Evolutionary conservation across 2,888 invertebrate species (phyloP).

Genomic region (Resseliella maxima): DNA sequence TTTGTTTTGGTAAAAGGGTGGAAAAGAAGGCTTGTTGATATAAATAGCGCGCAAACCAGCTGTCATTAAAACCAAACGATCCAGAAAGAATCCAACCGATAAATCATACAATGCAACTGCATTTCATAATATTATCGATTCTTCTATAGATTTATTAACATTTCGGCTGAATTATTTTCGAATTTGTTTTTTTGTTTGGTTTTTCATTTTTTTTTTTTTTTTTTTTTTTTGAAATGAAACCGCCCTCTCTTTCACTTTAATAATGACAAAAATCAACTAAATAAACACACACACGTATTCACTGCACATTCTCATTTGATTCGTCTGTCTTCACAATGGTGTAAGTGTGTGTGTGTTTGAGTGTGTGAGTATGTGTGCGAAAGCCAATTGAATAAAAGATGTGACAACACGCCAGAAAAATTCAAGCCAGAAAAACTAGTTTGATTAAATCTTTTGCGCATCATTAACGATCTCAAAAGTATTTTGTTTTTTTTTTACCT

Average conservation of each 20-base stretch:
- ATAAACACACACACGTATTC: too few relatives aligned
- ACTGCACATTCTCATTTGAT: too few relatives aligned
- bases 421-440: background rate
- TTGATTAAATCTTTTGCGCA: background rate
- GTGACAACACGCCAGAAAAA: too few relatives aligned
- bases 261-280: too few relatives aligned
- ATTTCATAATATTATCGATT: background rate
- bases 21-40: background rate
- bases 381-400: too few relatives aligned
- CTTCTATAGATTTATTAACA: background rate
- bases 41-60: background rate
- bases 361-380: too few relatives aligned
- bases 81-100: background rate
- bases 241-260: too few relatives aligned
- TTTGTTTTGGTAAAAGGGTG: too few relatives aligned
- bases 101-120: conserved; percentile 17
- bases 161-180: background rate
- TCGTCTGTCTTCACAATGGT: too few relatives aligned
- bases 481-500: background rate
- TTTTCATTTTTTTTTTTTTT: too few relatives aligned
- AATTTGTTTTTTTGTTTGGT: too few relatives aligned
- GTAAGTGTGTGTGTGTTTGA: too few relatives aligned
- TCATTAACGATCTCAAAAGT: background rate
- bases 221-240: background rate
- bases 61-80: background rate